phyloP scores from a whole-genome alignment of 2,113 vertebrate species.

The Mirounga angustirostris region DNA sequence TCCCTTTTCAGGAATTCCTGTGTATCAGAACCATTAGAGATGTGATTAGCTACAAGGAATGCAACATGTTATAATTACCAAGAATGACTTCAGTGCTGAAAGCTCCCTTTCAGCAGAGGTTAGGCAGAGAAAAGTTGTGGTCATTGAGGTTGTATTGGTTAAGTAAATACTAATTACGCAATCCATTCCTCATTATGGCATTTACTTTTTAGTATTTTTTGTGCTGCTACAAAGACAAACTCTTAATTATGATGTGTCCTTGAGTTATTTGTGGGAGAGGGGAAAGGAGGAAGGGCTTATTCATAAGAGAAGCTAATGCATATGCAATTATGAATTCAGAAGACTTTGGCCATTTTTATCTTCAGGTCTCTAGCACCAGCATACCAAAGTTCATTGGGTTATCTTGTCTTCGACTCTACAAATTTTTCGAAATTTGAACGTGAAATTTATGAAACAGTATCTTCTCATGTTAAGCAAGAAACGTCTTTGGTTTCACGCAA shows the following conservation, averaged over 20 bases:
- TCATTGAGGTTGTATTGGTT: slow-evolving; percentile 81
- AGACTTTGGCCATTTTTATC: background rate
- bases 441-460: background rate
- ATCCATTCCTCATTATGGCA: slow-evolving; percentile 84
- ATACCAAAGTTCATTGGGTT: background rate
- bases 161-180: slow-evolving; percentile 86
- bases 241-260: slow-evolving; percentile 79
- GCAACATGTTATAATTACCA: slow-evolving; percentile 75
- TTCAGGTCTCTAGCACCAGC: background rate
- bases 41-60: slow-evolving; percentile 74
- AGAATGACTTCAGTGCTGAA: slow-evolving; percentile 80
- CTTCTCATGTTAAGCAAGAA: background rate
- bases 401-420: background rate
- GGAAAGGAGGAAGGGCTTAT: background rate
- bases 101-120: slow-evolving; percentile 84
- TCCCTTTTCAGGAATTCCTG: slow-evolving; percentile 70
- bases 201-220: slow-evolving; percentile 81
- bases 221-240: slow-evolving; percentile 73
- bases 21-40: slow-evolving; percentile 68
- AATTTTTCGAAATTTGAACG: background rate
- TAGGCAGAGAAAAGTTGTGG: slow-evolving; percentile 82
- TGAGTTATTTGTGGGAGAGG: slow-evolving; percentile 42
- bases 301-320: background rate
- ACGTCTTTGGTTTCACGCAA: background rate
- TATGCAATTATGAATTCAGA: background rate